These are phyloP conservation scores for Vulpes ferrilata DNA, from an alignment of 2,113 vertebrate genomes.

Conservation along the genomic window DNA sequence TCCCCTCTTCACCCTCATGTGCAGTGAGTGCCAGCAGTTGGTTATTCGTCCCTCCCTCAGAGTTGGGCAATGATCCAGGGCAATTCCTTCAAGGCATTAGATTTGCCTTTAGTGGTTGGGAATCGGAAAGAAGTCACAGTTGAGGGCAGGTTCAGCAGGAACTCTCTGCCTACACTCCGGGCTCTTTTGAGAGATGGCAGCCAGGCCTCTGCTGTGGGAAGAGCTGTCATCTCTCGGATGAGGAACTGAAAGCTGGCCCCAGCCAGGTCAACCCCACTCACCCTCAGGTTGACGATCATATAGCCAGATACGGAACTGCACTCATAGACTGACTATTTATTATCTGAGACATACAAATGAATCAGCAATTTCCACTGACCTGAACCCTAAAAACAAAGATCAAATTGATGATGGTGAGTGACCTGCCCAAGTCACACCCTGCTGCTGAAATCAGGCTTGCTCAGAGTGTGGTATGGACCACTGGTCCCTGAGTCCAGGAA, in stretches of 20 bases:
- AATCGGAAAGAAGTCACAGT: not conserved
- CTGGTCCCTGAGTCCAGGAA: not conserved
- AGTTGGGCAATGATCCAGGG: not conserved
- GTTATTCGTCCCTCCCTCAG: not conserved
- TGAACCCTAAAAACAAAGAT: conserved; percentile 8
- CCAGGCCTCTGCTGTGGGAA: not conserved
- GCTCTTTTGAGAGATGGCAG: rapidly evolving
- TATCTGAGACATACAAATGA: not conserved
- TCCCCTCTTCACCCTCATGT: not conserved
- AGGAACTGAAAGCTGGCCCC: not conserved
- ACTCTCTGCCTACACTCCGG: not conserved
- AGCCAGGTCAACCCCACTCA: rapidly evolving
- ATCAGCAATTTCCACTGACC: not conserved
- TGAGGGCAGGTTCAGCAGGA: not conserved
- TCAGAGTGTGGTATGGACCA: rapidly evolving
- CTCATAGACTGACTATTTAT: not conserved
- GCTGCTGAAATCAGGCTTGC: not conserved
- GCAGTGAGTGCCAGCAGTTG: not conserved
- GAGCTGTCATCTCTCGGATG: not conserved
- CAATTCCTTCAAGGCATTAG: not conserved
- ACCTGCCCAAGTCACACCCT: not conserved
- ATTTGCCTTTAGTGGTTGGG: not conserved
- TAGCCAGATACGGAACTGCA: not conserved
- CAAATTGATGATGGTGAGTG: not conserved
- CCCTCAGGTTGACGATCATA: no score